Evolutionary conservation across 2,797 vertebrate species (phyloP), one percentile per base, ranked within the genome.

Genomic region (Triplophysa yarkandensis): DNA sequence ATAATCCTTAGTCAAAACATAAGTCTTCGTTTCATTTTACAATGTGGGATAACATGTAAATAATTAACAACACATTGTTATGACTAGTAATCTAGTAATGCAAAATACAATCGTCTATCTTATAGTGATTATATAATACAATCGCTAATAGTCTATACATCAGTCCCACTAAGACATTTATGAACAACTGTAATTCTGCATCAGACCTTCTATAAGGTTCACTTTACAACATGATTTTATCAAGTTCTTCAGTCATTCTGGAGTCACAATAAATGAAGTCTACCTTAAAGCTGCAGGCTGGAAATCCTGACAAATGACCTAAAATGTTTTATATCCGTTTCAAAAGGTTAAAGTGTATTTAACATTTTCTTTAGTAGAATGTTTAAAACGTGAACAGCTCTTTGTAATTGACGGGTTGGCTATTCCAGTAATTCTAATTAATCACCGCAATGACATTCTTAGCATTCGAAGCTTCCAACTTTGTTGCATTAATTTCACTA

Each of bases 211-310:
- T 43, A 28, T 55, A 28, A 55, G 21, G 69, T 54, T 58, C 62
- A 39, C 19, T 32, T 46, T 6, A 28, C 63, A 64, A 19, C 44
- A n/a, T 9, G 8, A 8, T 46, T 71, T 68, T 14, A 23, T 74
- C 58, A 43, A 75, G 34, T 39, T 50, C 63, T 52, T 46, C 63
- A 81, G 73, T 68, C 69, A 61, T 52, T 48, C 62, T 48, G 46
- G 67, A 80, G 81, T 65, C 48, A 30, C 52, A 65, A 41, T 11
- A 73, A 72, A 74, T 70, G 50, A 19, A 48, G 52, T 57, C 34
- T 41, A 11, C 50, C 39, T 44, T 19, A 60, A 16, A 44, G 25
- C 72, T 41, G 57, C 55, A 43, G 65, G 8, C 7, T 43, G 50
- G 58, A 16, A 39, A 41, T 36, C 39, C 48, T 36, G 30, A 58